Percentiles rank a stretch among this genome's conserved stretches.
These are phyloP conservation scores for Paguma larvata DNA, from an alignment of 2,797 vertebrate genomes.

Conservation along the genomic window DNA sequence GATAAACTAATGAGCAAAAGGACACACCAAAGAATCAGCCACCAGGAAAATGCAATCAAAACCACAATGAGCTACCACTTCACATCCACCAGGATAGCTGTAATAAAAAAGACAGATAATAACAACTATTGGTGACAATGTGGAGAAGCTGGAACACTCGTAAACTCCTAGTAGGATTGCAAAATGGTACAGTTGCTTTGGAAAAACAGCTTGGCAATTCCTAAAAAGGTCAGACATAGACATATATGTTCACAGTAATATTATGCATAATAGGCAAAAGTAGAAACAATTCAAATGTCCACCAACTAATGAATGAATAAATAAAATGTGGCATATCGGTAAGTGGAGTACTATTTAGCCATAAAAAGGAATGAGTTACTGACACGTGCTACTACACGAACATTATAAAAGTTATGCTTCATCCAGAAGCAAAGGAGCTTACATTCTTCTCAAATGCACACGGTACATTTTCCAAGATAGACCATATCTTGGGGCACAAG, in stretches of 20 bases:
- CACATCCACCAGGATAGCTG: background rate
- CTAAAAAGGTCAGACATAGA: background rate
- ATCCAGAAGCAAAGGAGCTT: too few species aligned
- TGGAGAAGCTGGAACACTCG: background rate
- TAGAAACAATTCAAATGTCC: background rate
- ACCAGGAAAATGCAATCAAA: background rate
- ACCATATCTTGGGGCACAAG: too few species aligned
- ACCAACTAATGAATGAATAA: background rate
- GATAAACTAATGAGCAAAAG: conserved; percentile 5
- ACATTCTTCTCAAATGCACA: too few species aligned
- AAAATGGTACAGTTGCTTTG: conserved; percentile 8
- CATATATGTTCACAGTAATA: background rate
- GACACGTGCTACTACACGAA: background rate
- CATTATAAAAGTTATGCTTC: background rate
- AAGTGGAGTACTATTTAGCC: background rate
- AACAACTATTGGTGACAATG: background rate
- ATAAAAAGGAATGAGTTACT: background rate
- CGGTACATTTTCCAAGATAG: too few species aligned
- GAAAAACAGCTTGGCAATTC: conserved; percentile 17
- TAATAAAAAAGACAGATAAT: conserved; percentile 12
- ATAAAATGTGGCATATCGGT: background rate
- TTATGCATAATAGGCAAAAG: conserved; percentile 8
- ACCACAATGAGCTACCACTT: background rate
- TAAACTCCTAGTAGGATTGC: conserved; percentile 34
- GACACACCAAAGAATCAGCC: background rate